phyloP scores from a whole-genome alignment of 2,113 vertebrate species.

The Alligator sinensis region DNA sequence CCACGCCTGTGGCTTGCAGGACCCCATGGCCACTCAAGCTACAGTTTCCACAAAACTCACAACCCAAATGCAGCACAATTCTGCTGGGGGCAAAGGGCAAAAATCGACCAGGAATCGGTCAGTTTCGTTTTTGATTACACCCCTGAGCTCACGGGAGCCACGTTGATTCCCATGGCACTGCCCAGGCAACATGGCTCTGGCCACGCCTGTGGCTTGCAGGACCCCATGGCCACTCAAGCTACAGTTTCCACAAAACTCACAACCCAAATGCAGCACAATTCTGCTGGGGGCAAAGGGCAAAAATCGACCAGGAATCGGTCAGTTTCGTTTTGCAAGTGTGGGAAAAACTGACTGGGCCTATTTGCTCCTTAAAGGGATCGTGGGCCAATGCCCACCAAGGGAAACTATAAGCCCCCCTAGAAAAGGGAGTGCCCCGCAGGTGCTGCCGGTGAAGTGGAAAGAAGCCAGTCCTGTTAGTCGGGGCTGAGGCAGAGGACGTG shows the following conservation, averaged over 20 bases:
- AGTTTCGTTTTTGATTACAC: neutral
- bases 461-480: too few species aligned
- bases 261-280: neutral
- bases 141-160: neutral
- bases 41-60: neutral
- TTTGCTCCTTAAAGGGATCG: too few species aligned
- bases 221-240: too few species aligned
- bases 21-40: too few species aligned
- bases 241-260: neutral
- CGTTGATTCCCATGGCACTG: neutral
- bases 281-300: neutral
- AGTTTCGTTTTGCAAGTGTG: neutral
- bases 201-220: neutral
- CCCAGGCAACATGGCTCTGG: neutral
- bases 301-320: neutral
- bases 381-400: too few species aligned
- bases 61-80: neutral
- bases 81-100: neutral
- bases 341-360: too few species aligned
- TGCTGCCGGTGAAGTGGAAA: too few species aligned
- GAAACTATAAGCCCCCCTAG: too few species aligned
- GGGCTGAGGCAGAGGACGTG: too few species aligned
- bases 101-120: neutral
- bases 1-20: neutral
- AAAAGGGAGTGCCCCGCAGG: too few species aligned